These are phyloP conservation scores for Cephalopachus bancanus DNA, from an alignment of 2,797 vertebrate species.

Conservation along the genomic window DNA sequence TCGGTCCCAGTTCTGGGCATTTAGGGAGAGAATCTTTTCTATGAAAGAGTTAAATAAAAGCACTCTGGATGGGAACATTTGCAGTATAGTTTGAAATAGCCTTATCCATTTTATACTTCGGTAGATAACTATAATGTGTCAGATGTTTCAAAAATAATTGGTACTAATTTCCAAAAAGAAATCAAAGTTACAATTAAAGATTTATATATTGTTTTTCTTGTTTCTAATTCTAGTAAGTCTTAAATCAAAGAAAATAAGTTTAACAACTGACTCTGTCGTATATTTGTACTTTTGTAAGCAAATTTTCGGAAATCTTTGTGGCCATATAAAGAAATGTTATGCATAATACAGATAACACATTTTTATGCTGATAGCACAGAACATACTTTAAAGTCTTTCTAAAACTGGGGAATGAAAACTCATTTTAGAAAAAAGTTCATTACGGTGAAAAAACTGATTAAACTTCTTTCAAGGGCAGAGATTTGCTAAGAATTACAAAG, in stretches of 20 bases:
- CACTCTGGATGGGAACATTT: too few species aligned
- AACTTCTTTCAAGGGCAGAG: not conserved
- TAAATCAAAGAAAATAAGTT: not conserved
- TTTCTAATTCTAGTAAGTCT: not conserved
- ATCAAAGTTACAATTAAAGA: not conserved
- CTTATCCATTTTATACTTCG: not conserved
- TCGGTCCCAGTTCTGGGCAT: not conserved
- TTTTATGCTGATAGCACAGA: not conserved
- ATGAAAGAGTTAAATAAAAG: too few species aligned
- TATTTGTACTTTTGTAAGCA: not conserved
- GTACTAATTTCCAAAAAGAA: not conserved
- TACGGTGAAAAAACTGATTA: not conserved
- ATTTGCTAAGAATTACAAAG: slow-evolving; percentile 31
- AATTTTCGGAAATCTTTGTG: not conserved
- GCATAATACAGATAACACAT: not conserved
- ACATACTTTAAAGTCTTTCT: not conserved
- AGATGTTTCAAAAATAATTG: not conserved
- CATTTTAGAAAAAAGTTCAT: not conserved
- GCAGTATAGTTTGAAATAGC: not conserved
- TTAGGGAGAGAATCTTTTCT: not conserved
- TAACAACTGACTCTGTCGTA: not conserved
- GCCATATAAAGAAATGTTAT: not conserved
- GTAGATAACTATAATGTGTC: not conserved
- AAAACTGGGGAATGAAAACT: not conserved
- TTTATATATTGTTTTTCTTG: not conserved